Base-by-base conservation (phyloP, 2,113 vertebrate species). In the Procavia capensis region DNA sequence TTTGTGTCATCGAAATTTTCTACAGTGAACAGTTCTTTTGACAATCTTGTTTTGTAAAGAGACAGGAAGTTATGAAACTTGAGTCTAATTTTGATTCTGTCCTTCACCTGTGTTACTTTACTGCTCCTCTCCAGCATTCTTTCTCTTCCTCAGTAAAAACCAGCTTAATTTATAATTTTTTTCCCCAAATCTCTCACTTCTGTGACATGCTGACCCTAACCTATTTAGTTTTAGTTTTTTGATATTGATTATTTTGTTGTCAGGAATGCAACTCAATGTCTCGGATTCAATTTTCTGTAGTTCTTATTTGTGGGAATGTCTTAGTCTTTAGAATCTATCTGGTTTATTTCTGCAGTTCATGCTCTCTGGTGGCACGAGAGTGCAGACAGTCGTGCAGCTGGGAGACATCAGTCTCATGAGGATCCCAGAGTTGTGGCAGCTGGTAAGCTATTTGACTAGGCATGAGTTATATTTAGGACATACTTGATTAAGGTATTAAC, bases 381-480 rank as follows among this genome's bases (percentile, higher is more conserved):
- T 47, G 91, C 99, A 2, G 99, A 99, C 43, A 97, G 98, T 1
- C 98, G 99, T 3, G 99, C 99, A 83, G 98, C 98, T 0, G 88
- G 98, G 74, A 98, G 99, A 79, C 99, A 99, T 81, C 94, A 29
- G 57, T 98, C 99, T 82, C 99, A 99, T 47, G 98, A 98, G 76
- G 99, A 99, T 1, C 98, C 99, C 90, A 98, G 99, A 93, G 98
- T 99, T 0, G 99, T 99, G 13, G 99, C 99, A 47, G 99, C 99
- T 97, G 99, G 99, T 99, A 98, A 99, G 98, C 93, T 82, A 22
- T n/a, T 86, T 34, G 11, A 87, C 63, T 27, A 4, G 36, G 61
- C 36, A 39, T 31, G 31, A 54, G 68, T 94, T 95, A 90, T 82
- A 90, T 82, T 59, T 88, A 74, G 68, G 75, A 81, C 88, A 81